A percentile compares a stretch with the other conserved stretches of the same genome.
Evolutionary conservation across 1,140 invertebrate species (phyloP).

Genomic region (Leucophenga varia): DNA sequence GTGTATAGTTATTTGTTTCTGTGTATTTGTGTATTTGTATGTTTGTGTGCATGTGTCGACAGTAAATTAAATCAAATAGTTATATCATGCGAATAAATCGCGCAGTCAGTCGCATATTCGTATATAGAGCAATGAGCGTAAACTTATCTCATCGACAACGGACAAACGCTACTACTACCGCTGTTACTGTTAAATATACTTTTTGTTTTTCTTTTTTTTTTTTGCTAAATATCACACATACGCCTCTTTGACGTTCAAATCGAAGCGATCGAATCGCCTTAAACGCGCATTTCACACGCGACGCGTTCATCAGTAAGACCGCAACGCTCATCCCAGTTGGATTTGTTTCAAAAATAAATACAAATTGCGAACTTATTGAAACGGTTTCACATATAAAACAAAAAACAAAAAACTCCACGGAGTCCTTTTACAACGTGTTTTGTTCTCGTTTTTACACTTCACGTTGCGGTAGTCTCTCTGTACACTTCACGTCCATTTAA

Average conservation of each 20-base stretch:
- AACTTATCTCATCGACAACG: too few species aligned
- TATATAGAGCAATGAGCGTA: too few species aligned
- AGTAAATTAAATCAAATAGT: constrained; percentile 54
- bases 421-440: too few species aligned
- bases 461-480: constrained; percentile 31
- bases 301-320: constrained; percentile 39
- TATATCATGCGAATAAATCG: constrained; percentile 53
- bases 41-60: constrained; percentile 5
- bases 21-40: neutral
- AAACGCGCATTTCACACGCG: constrained; percentile 30
- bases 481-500: constrained; percentile 28
- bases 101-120: neutral
- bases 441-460: too few species aligned
- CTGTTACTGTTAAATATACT: too few species aligned
- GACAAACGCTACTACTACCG: too few species aligned
- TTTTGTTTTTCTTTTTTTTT: too few species aligned
- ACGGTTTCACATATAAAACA: too few species aligned
- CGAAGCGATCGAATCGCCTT: constrained; percentile 29
- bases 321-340: constrained; percentile 42
- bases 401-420: too few species aligned
- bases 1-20: too few species aligned
- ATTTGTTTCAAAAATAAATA: too few species aligned
- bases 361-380: too few species aligned
- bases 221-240: constrained; percentile 48
- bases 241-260: constrained; percentile 29